Evolutionary conservation across 2,888 invertebrate species (phyloP), one percentile per base, ranked within the genome.

Genomic region (Elmis aenea): DNA sequence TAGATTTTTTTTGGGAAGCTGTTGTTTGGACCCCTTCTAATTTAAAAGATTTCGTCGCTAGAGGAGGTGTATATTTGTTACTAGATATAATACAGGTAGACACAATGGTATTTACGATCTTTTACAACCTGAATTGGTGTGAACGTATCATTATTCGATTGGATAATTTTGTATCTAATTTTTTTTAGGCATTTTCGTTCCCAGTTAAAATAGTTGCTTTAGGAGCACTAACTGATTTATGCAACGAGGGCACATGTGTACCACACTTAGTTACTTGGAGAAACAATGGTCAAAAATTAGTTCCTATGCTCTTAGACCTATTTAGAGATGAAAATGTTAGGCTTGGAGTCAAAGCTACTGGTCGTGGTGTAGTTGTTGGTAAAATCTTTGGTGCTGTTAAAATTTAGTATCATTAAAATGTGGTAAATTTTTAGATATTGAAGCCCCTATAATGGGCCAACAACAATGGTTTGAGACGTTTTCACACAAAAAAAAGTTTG

Each of bases 221-320:
- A 10, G 68, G 68, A 11, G 46, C 62, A 3, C 41, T 73, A 3
- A 60, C 61, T 2, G 72, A 73, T 33, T 50, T 71, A 5, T 63
- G 66, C 33, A 59, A 67, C 20, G 54, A 54, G 29, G 55, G 53
- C 3, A 51, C 53, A 5, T 65, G 65, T 25, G 54, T 67, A 2
- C 61, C 66, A 1, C 68, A 67, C 47, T 48, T 73, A 11, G 63
- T 67, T 13, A 70, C 72, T 1, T 74, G 73, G 73, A 58, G 67
- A 40, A 52, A 48, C 6, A 54, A 55, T 22, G 54, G 54, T 9
- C 55, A 51, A 18, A 62, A 61, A 9, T 47, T 72, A 3, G 38
- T 66, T 26, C 58, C 67, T 0, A 46, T 73, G 21, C 40, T 73
- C 13, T 54, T 68, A 26, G 57, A 50, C 32, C 52, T 67, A 28